Evolutionary conservation across 2,888 invertebrate species (phyloP), one percentile per base, ranked within the genome.

Genomic region (Cremastinae sp.): DNA sequence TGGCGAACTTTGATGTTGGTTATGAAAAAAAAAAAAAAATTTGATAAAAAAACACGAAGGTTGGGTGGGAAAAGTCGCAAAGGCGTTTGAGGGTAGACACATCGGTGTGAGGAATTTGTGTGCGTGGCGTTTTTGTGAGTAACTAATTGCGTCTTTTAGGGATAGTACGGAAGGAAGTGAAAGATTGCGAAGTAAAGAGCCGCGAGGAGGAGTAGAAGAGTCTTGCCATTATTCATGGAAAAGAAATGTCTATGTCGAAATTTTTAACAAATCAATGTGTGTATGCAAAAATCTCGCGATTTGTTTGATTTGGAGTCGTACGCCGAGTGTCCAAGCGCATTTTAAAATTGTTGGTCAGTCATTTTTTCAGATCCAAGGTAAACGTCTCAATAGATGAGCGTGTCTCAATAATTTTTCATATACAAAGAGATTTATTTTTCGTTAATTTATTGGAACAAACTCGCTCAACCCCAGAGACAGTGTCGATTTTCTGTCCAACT

Each of bases 1-100:
- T 83, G 83, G 82, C 80, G 78, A 84, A 81, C 77, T 75, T 78
- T 79, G 75, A 75, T 78, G 79, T 76, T 81, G 74, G 70, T 79
- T 81, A 79, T 74, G 72, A 78, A 74, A 73, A 77, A 80, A 78
- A 73, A 69, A 78, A 74, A 73, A 77, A 80, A 78, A 73, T 79
- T 80, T 78, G 62, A 76, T 79, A 72, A 77, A 62, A 72, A 79
- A 66, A 45, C 64, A 45, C 64, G 54, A 38, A 41, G 14, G 18
- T 3, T 56, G 38, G 12, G 28, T 22, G 47, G 14, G 8, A 58
- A 61, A 58, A 53, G 43, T 56, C 22, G 16, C 12, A 43, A 58
- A 68, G 62, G 72, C 43, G 70, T 72, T 62, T 76, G 68, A 68
- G 62, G 38, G 47, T 69, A 20, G 64, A 14, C 45, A 34, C 56